Percentiles rank a stretch among this genome's conserved stretches.
These are phyloP conservation scores for Nerophis ophidion DNA, from an alignment of 2,113 vertebrate species.

Conservation along the genomic window DNA sequence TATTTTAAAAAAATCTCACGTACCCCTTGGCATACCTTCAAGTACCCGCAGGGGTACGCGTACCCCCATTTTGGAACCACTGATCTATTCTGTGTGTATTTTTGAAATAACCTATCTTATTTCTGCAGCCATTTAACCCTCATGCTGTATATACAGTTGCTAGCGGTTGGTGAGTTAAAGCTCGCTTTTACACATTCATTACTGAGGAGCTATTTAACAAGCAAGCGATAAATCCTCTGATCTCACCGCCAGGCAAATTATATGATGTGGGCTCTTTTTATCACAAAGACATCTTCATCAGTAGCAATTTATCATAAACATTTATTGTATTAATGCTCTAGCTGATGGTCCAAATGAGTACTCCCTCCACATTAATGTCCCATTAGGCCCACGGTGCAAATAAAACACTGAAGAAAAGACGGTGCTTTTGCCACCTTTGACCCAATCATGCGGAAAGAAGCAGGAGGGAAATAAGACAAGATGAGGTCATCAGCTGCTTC, in stretches of 20 bases:
- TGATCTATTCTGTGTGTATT: not conserved
- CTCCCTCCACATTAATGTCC: not conserved
- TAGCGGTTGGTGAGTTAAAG: slow-evolving; percentile 1
- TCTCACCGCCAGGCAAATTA: slow-evolving; percentile 3
- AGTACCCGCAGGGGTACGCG: too few species aligned
- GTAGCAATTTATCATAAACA: slow-evolving; percentile 5
- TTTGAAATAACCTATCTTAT: not conserved
- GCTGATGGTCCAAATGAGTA: not conserved
- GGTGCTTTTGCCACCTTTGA: not conserved
- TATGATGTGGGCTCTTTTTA: not conserved
- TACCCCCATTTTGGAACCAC: too few species aligned
- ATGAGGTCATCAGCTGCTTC: slow-evolving; percentile 1
- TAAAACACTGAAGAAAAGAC: not conserved
- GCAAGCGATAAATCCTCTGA: not conserved
- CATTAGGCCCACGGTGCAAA: not conserved
- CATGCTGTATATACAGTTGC: not conserved
- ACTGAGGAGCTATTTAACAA: not conserved
- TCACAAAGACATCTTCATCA: slow-evolving; percentile 1
- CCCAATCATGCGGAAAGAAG: not conserved
- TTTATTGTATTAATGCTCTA: not conserved
- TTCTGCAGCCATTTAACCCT: not conserved
- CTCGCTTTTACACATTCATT: not conserved
- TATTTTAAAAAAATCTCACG: too few species aligned
- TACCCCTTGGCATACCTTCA: too few species aligned
- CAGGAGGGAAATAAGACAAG: not conserved